Evolutionary conservation across 2,797 vertebrate species (phyloP), one percentile per base, ranked within the genome.

Genomic region (Chiroxiphia lanceolata): DNA sequence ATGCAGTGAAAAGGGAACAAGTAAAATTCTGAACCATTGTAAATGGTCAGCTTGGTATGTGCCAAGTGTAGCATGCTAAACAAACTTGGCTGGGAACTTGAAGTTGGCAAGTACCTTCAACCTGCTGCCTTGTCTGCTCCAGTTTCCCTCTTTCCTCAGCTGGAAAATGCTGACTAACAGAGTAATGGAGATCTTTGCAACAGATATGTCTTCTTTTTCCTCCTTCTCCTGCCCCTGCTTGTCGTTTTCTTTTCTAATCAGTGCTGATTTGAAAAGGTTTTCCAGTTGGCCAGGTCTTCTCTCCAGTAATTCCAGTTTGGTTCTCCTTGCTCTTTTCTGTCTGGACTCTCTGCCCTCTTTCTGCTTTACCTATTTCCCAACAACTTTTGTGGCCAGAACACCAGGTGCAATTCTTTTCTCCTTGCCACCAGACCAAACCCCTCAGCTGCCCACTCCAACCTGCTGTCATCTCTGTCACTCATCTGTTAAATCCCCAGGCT

Each of bases 401-500:
- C 88, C 95, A 96, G 90, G 78, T 94, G 95, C 75, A 87, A 78
- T 90, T 87, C 68, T 85, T 47, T 87, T 61, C 71, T 95, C 71
- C 72, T 50, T 87, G 83, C 75, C 78, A 94, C 83, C 64, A 91
- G 86, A 90, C 57, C 78, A 89, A 93, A 87, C 57, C 61, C 33
- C 86, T 96, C 90, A 95, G 96, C 93, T 95, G 86, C 53, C 94
- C 68, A 67, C 47, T 96, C 79, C 68, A 92, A 95, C 92, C 94
- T 96, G 94, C 94, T 97, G 94, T 94, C 95, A 40, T 93, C 70
- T 85, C 93, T 85, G 78, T 54, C 95, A 91, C 42, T 96, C 90
- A 70, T 95, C 90, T 95, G 95, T 97, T 96, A 95, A 95, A 92
- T 93, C 94, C 83, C 68, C 94, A 94, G 94, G 95, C 89, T 94